Evolutionary conservation across 1,140 invertebrate genomes (phyloP), one percentile per base, ranked within the genome.

Genomic region (Drosophila littoralis): DNA sequence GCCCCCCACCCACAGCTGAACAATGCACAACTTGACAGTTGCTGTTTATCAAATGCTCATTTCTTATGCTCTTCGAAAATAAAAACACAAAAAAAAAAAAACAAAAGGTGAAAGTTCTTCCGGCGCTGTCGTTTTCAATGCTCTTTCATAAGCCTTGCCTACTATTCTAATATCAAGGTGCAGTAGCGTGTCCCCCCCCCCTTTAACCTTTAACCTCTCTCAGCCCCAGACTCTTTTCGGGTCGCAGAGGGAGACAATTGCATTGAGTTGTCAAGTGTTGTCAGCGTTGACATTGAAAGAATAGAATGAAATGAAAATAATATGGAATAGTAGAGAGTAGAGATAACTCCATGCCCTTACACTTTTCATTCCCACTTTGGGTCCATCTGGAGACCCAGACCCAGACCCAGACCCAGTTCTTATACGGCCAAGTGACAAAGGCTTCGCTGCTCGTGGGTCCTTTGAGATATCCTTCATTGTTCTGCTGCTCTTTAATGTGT

Each of bases 261-360:
- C 81, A 89, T 90, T 89, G 84, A 89, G 84, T 69, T 89, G 84
- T 89, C 85, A 89, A 89, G 81, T 89, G 84, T 89, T 89, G 84
- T 84, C 84, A 89, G 80, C 85, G 77, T 71, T 89, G 84, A 89
- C 84, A 82, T 75, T 88, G 68, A 70, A 68, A 88, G 69, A 83
- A 89, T 70, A 51, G 46, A 38, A 40, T 13, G 4, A 15, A 64
- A 42, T 32, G 38, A 15, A 33, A 35, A 32, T 28, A 28, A 28
- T 28, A 28, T 5, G 22, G 22, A 5, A 28, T 28, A 3, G 22
- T 28, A 5, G 22, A 22, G 17, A 58, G 12, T n/a, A 33, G 45
- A 22, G 36, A 22, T 7, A 13, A 42, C 5, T 7, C n/a, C n/a
- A 17, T 61, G 35, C 68, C 33, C 61, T 50, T 55, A 3, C 22